Base-by-base conservation (phyloP, 2,797 vertebrate species). In the Amphiprion clarkii region DNA sequence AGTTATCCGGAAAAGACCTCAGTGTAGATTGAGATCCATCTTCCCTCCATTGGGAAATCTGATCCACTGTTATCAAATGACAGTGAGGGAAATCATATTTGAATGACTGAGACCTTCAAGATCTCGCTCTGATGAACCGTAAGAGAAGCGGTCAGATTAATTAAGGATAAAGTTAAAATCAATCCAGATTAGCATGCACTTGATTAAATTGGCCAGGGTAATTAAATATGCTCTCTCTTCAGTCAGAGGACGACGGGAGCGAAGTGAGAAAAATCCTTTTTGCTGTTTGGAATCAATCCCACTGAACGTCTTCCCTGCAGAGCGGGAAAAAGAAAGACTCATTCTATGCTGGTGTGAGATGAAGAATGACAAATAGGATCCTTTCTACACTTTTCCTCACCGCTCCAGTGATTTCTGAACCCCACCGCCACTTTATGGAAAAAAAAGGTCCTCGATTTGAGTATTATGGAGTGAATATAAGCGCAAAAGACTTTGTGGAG, bases 81-180 rank as follows among this genome's bases (percentile, higher is more conserved):
- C 36, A 39, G 36, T n/a, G 5, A 6, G 10, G 21, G 9, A 53
- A 53, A 25, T 53, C 12, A 27, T 23, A 21, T 25, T 12, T 25
- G 10, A 53, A 27, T 25, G 51, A 33, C 3, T 2, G n/a, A 76
- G 64, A 67, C 59, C 36, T 65, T 58, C 17, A 58, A 39, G 49
- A 60, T 65, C 17, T 79, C 19, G 13, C 17, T 17, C 36, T 44
- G 40, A 31, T 21, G 48, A 68, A 36, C 39, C 71, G 21, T 71
- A 78, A 77, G 71, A 69, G 33, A 68, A 33, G 2, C 31, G 4
- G 44, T 29, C 46, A 46, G 69, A 81, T 78, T 68, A 63, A 88
- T 83, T 57, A 72, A 67, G 31, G n/a, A 58, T 69, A 74, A 84
- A 87, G 71, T 74, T 79, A 54, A 67, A 85, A 89, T 88, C 89